Conservation (phyloP, 2,113 vertebrate species). For the Cyanocitta stelleri region DNA sequence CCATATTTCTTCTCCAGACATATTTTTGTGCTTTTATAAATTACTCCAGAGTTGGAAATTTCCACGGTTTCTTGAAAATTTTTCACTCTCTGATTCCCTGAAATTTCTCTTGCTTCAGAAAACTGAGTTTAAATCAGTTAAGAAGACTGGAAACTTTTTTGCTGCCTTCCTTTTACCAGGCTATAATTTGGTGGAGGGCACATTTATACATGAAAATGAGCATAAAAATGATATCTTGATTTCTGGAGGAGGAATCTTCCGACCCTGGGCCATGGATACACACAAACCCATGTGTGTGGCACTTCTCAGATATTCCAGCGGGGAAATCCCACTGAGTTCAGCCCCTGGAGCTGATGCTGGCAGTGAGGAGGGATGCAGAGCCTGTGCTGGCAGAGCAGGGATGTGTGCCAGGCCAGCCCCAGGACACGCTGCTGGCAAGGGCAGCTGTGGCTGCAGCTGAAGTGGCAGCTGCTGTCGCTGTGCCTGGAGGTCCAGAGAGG, state of each 20-base stretch:
- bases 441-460: background rate
- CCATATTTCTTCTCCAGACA: background rate
- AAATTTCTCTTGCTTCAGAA: background rate
- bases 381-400: background rate
- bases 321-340: background rate
- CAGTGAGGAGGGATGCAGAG: background rate
- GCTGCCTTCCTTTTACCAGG: background rate
- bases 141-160: background rate
- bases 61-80: background rate
- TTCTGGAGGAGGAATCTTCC: rapidly evolving
- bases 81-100: background rate
- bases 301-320: rapidly evolving
- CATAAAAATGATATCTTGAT: rapidly evolving
- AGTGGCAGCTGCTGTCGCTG: background rate
- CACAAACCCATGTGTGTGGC: rapidly evolving
- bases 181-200: background rate
- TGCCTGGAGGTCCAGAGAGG: background rate
- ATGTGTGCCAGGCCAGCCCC: background rate
- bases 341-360: background rate
- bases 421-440: background rate
- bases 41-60: background rate
- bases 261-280: rapidly evolving
- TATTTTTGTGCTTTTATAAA: background rate
- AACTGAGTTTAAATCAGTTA: background rate
- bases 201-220: background rate